Base-by-base conservation (phyloP, 2,888 invertebrate genomes). In the Troides helena region DNA sequence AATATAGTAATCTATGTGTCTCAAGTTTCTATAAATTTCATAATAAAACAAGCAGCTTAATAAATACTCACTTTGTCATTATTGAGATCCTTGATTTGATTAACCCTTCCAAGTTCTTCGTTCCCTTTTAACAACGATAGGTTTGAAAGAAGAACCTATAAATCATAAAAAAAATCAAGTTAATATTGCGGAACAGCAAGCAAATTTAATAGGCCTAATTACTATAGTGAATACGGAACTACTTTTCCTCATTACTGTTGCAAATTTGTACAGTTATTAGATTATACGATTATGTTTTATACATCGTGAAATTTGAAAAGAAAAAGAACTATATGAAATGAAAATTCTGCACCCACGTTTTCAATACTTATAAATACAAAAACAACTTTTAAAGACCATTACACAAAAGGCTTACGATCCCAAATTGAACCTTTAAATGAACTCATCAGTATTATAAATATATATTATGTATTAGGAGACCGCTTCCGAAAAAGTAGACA, bases 131-230 rank as follows among this genome's bases (percentile, higher is more conserved):
- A 78, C 71, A 85, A 78, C 78, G 86, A 79, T 72, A 88, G 77
- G 80, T 87, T 85, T 75, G 84, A 84, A 79, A 88, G 85, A 77
- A 91, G 81, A 80, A 89, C 82, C 91, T 91, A 74, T 56, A 80
- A 84, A 69, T 10, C 63, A 62, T 21, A 57, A 17, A 18, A 56
- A 65, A 63, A 17, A 21, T 21, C 14, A 17, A 4, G 14, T 63
- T 58, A 67, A 67, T 56, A 43, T 62, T n/a, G 43, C 56, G 67
- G 56, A 62, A 62, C 18, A 56, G n/a, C 53, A 17, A 61, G 25
- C 8, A 62, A 53, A 53, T 30, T 63, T 30, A 53, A 53, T 61
- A 53, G 36, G 18, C 25, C 5, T 53, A 61, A 61, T 66, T 66
- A 61, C n/a, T 50, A 30, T 36, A 14, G 56, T 21, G 53, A 46